Conservation (phyloP, 2,888 invertebrate genomes). For the Nomada ruficornis region DNA sequence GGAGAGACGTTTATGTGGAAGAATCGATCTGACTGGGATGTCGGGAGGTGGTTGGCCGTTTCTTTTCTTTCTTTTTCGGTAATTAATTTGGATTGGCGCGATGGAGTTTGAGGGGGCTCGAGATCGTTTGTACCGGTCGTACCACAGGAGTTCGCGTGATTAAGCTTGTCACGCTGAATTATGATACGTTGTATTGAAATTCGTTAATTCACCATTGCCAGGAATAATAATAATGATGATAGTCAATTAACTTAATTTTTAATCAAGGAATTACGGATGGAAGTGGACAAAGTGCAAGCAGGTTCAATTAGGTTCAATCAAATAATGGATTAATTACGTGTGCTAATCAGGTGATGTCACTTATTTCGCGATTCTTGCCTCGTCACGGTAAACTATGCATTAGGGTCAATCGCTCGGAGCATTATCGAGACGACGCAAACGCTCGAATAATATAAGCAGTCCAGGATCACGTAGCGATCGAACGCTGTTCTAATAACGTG, state of each 20-base stretch:
- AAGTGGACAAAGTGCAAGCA: too few relatives aligned
- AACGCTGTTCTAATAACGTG: constrained; percentile 47
- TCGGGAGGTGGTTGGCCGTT: too few relatives aligned
- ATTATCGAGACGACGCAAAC: constrained; percentile 31
- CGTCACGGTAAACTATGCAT: constrained; percentile 10
- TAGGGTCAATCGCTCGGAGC: background rate
- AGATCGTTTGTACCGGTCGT: background rate
- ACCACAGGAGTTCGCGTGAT: background rate
- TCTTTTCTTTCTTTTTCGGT: too few relatives aligned
- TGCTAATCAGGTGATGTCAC: background rate
- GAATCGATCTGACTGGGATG: too few relatives aligned
- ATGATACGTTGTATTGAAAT: too few relatives aligned
- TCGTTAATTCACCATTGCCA: too few relatives aligned
- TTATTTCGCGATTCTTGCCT: constrained; percentile 2
- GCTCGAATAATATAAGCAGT: constrained; percentile 45
- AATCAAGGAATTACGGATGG: too few relatives aligned
- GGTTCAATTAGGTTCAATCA: too few relatives aligned
- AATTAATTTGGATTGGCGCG: background rate
- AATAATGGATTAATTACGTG: background rate
- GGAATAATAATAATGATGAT: background rate
- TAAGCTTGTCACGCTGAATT: background rate
- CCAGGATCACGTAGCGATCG: constrained; percentile 21
- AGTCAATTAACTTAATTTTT: too few relatives aligned
- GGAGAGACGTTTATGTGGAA: background rate
- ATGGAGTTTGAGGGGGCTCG: background rate